Evolutionary conservation across 2,113 vertebrate species (phyloP).

Genomic region (Hydropotes inermis): DNA sequence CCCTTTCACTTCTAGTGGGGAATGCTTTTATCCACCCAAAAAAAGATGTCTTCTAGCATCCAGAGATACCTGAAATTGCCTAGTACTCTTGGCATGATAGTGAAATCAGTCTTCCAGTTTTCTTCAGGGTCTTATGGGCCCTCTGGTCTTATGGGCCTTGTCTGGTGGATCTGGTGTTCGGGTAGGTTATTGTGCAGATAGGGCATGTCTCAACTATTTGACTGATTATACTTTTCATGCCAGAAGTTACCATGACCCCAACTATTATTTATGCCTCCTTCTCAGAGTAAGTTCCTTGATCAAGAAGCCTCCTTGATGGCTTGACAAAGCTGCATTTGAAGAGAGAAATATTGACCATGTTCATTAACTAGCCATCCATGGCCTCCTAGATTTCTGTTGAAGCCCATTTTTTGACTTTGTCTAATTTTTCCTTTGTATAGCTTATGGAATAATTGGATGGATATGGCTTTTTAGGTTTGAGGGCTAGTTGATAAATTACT

Average conservation of each 20-base stretch:
- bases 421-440: neutral
- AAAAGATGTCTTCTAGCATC: neutral
- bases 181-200: neutral
- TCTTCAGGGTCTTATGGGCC: neutral
- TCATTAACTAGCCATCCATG: neutral
- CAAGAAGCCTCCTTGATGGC: neutral
- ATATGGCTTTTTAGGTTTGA: neutral
- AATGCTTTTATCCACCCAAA: neutral
- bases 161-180: neutral
- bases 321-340: neutral
- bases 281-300: neutral
- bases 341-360: neutral
- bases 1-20: neutral
- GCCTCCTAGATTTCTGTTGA: neutral
- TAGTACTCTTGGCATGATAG: neutral
- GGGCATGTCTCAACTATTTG: neutral
- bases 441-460: neutral
- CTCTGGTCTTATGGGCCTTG: neutral
- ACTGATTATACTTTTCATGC: neutral
- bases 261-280: fast-evolving
- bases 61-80: neutral
- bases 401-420: neutral
- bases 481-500: neutral
- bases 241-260: neutral
- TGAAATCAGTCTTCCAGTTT: neutral